Conservation (phyloP, 2,797 vertebrate genomes). For the Gymnoscopelus braueri region DNA sequence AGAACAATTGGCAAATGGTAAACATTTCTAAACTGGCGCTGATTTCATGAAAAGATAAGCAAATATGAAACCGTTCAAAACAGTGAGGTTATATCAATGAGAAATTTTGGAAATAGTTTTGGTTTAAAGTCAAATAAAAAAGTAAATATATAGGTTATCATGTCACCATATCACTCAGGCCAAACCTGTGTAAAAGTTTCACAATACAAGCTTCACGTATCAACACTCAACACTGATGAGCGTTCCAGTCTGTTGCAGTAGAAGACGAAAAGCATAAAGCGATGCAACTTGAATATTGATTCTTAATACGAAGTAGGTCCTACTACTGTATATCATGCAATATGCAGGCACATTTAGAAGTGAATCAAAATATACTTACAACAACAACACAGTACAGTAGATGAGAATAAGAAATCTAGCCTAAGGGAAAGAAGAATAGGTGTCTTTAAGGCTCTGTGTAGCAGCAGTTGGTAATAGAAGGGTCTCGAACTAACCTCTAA, state of each 20-base stretch:
- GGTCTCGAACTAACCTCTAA: conserved; percentile 69
- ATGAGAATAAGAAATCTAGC: conserved; percentile 26
- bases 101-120: not conserved
- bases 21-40: not conserved
- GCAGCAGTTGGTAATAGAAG: conserved; percentile 62
- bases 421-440: conserved; percentile 14
- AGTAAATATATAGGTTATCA: not conserved
- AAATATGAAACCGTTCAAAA: not conserved
- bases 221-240: not conserved
- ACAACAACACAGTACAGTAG: conserved; percentile 17
- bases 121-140: conserved; percentile 1
- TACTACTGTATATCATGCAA: too few species aligned
- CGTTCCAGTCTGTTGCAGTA: not conserved
- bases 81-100: not conserved
- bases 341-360: too few species aligned
- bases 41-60: not conserved
- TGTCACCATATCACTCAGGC: not conserved
- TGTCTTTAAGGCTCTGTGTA: conserved; percentile 49
- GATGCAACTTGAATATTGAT: not conserved
- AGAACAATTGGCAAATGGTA: not conserved
- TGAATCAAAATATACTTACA: conserved; percentile 62
- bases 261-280: not conserved
- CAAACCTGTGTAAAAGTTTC: not conserved
- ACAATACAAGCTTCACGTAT: not conserved
- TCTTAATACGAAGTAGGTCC: not conserved